A percentile compares a stretch with the other conserved stretches of the same genome.
Evolutionary conservation across 2,888 invertebrate species (phyloP).

Genomic region (Lottia scabra): DNA sequence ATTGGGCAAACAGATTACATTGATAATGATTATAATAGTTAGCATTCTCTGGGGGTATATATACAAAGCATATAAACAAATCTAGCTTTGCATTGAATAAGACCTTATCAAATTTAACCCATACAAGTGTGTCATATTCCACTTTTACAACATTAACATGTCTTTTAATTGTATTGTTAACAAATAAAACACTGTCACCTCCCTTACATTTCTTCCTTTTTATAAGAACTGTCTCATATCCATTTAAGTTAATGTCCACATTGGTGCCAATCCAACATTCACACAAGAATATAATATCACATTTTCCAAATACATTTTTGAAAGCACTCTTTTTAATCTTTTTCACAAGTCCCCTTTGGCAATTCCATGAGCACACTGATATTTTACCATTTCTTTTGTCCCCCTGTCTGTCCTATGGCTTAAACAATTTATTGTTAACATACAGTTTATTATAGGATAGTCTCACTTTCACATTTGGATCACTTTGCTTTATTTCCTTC

Average conservation of each 20-base stretch:
- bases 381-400: not conserved
- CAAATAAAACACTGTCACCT: not conserved
- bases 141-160: not conserved
- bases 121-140: not conserved
- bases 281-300: not conserved
- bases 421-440: not conserved
- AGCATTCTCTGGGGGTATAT: not conserved
- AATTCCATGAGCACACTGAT: not conserved
- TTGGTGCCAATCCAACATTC: not conserved
- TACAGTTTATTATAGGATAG: not conserved
- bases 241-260: not conserved
- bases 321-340: not conserved
- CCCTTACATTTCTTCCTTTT: not conserved
- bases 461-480: not conserved
- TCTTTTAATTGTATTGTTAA: not conserved
- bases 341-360: not conserved
- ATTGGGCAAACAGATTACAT: not conserved
- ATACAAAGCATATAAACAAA: not conserved
- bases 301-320: not conserved
- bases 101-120: not conserved
- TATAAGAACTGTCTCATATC: not conserved
- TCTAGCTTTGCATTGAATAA: not conserved
- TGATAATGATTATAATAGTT: not conserved
- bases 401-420: not conserved
- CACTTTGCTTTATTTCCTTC: not conserved